Evolutionary conservation across 2,797 vertebrate genomes (phyloP), one percentile per base, ranked within the genome.

Genomic region (Knipowitschia caucasica): DNA sequence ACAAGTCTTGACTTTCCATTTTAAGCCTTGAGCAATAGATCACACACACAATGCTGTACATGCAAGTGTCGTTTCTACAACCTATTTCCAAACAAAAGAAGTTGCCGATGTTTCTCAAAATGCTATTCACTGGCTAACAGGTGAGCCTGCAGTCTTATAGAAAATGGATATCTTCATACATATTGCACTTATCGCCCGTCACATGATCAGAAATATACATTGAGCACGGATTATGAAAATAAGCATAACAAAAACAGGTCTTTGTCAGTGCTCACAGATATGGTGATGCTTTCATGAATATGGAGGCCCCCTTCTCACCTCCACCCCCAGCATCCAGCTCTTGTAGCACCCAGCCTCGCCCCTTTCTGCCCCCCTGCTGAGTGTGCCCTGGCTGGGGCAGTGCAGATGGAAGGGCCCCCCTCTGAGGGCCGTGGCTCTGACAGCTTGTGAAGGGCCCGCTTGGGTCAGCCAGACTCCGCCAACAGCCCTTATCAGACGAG

Each of bases 401-500:
- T 74, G 71, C 83, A 88, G 87, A 90, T 89, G 83, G 83, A 86
- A 86, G 67, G 69, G 71, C 87, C 89, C 85, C 85, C 82, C 86
- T 88, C 82, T 76, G 82, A 88, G 86, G 85, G 88, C 85, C 86
- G 60, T 24, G 72, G 77, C 85, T 89, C 83, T 89, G 88, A 91
- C 90, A 92, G 90, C 84, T 89, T 91, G 88, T 87, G 88, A 89
- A 88, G 88, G 84, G 84, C 78, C 83, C 59, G 77, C 58, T 59
- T 75, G 84, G 87, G 85, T 88, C 87, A 84, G 85, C 84, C 81
- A 77, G 81, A 71, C 86, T 87, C 83, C 86, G 81, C 80, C 66
- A 83, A 77, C 80, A 85, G 77, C 82, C 77, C 88, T 90, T 91
- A 90, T 92, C 89, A 85, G 84, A 83, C 81, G 60, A 77, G 44